Percentiles rank a stretch among this genome's conserved stretches.
Evolutionary conservation across 2,113 vertebrate genomes (phyloP).

Genomic region (Sisor rabdophorus): DNA sequence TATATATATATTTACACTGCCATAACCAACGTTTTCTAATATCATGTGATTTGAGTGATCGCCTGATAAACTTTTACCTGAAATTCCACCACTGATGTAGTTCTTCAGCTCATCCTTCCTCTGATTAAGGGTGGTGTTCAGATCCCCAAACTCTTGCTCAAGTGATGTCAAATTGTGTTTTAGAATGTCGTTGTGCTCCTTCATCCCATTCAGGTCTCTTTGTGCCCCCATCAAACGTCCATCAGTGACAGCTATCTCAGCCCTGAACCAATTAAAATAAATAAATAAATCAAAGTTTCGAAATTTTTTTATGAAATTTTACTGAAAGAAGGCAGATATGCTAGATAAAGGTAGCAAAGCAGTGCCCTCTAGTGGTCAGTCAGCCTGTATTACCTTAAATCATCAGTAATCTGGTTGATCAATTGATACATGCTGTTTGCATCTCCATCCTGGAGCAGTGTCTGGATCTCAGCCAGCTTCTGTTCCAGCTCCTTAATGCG

Average conservation of each 20-base stretch:
- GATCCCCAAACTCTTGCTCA: conserved; percentile 53
- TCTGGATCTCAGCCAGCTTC: conserved; percentile 60
- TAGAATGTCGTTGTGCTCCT: conserved; percentile 44
- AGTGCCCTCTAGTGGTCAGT: not conserved
- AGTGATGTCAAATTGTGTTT: conserved; percentile 51
- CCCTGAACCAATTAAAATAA: conserved; percentile 53
- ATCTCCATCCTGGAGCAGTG: conserved; percentile 56
- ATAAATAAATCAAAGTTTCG: too few relatives aligned
- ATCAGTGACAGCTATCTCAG: conserved; percentile 63
- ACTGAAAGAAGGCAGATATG: too few relatives aligned
- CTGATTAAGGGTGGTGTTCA: conserved; percentile 67
- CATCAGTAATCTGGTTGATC: conserved; percentile 67
- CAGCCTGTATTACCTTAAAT: conserved; percentile 63
- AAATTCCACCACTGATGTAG: conserved; percentile 58
- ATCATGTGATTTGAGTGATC: not conserved
- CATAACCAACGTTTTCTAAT: not conserved
- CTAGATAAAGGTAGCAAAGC: not conserved
- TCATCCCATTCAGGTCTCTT: conserved; percentile 59
- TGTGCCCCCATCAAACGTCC: conserved; percentile 57
- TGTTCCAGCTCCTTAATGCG: conserved; percentile 70
- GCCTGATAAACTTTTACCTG: conserved; percentile 59
- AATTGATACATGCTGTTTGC: conserved; percentile 55
- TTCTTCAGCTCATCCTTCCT: conserved; percentile 60
- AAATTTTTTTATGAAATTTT: not conserved
- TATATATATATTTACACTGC: too few relatives aligned